Evolutionary conservation across 2,797 vertebrate species (phyloP).

Genomic region (Hypotaenidia okinawae): DNA sequence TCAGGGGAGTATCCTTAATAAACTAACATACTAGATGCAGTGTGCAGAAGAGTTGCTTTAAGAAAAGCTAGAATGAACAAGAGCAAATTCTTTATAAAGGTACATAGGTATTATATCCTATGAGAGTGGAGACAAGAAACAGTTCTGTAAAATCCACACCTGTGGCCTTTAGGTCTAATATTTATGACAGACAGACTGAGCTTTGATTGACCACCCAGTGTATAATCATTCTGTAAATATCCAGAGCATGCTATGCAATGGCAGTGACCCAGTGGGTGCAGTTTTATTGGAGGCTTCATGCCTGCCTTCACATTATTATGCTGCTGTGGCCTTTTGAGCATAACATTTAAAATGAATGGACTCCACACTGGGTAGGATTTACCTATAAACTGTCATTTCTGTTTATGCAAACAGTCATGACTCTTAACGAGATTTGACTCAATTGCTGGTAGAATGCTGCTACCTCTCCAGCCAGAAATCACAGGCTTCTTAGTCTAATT

Average conservation of each 20-base stretch:
- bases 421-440: slow-evolving; percentile 52
- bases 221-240: slow-evolving; percentile 72
- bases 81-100: slow-evolving; percentile 17
- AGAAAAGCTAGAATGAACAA: slow-evolving; percentile 16
- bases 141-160: slow-evolving; percentile 32
- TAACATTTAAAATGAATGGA: slow-evolving; percentile 69
- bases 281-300: slow-evolving; percentile 62
- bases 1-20: slow-evolving; percentile 18
- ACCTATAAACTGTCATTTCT: slow-evolving; percentile 68
- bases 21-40: neutral
- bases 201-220: slow-evolving; percentile 70
- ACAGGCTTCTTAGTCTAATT: neutral
- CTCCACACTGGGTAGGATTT: slow-evolving; percentile 54
- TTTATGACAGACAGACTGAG: slow-evolving; percentile 50
- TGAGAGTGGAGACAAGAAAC: neutral
- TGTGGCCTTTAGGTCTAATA: slow-evolving; percentile 46
- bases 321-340: slow-evolving; percentile 55
- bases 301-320: slow-evolving; percentile 64
- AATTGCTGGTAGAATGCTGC: neutral
- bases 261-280: slow-evolving; percentile 66
- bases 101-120: neutral
- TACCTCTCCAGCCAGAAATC: slow-evolving; percentile 29
- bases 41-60: neutral
- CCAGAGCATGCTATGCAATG: slow-evolving; percentile 54
- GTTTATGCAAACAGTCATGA: slow-evolving; percentile 61